These are phyloP conservation scores for Drosophila setifemur DNA, from an alignment of 1,140 invertebrate species.

Conservation along the genomic window DNA sequence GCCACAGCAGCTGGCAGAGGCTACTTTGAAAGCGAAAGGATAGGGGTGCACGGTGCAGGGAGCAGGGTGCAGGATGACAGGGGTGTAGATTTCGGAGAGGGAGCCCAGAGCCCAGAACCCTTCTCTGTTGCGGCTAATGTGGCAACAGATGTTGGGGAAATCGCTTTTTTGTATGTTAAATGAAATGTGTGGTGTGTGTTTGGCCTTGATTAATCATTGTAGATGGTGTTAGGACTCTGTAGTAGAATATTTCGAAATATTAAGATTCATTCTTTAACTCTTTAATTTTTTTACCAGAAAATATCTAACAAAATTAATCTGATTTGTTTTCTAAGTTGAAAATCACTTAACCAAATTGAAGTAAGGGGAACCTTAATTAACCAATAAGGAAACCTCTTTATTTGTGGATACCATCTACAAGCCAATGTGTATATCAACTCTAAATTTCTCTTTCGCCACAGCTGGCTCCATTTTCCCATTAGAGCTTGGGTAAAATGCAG, in stretches of 20 bases:
- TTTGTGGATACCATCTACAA: background rate
- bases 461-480: conserved; percentile 16
- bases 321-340: no score
- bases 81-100: conserved; percentile 1
- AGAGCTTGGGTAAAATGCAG: conserved; percentile 1
- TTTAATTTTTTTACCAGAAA: no score
- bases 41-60: no score
- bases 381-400: background rate
- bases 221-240: background rate
- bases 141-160: conserved; percentile 65
- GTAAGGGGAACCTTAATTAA: background rate
- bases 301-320: no score
- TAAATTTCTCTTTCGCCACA: background rate
- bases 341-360: background rate
- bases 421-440: background rate
- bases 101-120: background rate
- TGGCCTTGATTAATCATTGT: conserved; percentile 37
- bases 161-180: conserved; percentile 37
- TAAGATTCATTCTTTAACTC: no score
- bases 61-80: no score
- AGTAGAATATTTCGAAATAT: no score
- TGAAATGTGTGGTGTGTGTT: conserved; percentile 27
- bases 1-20: conserved; percentile 54
- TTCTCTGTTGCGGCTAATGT: conserved; percentile 56
- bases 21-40: conserved; percentile 60